A percentile compares a stretch with the other conserved stretches of the same genome.
phyloP scores from a whole-genome alignment of 2,888 invertebrate species.

The Tanaodytes sp. region DNA sequence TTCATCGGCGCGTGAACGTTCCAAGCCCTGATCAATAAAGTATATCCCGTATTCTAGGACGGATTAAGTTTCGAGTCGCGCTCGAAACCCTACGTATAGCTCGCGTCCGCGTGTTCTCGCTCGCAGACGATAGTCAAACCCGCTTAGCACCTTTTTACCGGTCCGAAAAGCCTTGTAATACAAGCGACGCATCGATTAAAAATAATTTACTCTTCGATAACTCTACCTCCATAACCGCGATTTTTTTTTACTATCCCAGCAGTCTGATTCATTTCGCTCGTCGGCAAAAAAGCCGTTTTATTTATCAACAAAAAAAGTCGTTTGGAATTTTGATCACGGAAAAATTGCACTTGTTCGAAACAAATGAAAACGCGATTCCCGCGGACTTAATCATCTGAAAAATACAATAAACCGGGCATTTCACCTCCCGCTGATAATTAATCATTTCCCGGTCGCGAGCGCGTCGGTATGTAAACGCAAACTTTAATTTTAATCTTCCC shows the following conservation, averaged over 20 bases:
- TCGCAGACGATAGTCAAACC: conserved; percentile 23
- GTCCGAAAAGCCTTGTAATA: neutral
- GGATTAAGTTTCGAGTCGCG: conserved; percentile 63
- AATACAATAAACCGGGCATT: conserved; percentile 13
- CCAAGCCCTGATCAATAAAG: conserved; percentile 35
- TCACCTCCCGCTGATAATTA: conserved; percentile 18
- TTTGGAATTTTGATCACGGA: no score
- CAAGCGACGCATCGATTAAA: no score
- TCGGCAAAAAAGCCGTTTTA: no score
- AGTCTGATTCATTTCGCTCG: no score
- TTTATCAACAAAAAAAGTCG: no score
- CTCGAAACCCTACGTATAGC: conserved; percentile 64
- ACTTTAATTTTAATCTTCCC: conserved; percentile 40
- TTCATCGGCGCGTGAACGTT: conserved; percentile 25
- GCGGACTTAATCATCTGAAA: conserved; percentile 23
- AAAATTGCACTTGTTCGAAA: no score
- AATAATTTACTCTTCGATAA: no score
- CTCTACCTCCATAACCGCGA: no score
- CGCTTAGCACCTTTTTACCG: conserved; percentile 14
- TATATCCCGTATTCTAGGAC: conserved; percentile 57
- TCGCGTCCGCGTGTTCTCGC: conserved; percentile 34
- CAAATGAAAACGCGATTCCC: conserved; percentile 10
- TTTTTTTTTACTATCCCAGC: no score
- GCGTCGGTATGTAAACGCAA: conserved; percentile 10
- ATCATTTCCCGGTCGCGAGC: conserved; percentile 8